A percentile compares a stretch with the other conserved stretches of the same genome.
Evolutionary conservation across 2,113 vertebrate genomes (phyloP).

Genomic region (Sapajus apella): DNA sequence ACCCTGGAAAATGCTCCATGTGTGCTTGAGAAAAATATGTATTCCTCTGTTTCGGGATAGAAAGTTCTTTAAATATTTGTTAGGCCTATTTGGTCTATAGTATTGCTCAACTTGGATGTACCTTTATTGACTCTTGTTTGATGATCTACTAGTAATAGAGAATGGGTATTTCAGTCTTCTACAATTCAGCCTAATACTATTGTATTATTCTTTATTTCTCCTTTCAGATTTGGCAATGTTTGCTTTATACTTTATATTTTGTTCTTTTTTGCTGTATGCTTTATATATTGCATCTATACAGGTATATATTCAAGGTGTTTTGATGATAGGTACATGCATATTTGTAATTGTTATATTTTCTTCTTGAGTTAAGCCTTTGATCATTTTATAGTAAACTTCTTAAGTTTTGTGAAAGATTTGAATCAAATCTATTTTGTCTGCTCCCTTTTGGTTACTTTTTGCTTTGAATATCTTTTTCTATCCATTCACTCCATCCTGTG

Average conservation of each 20-base stretch:
- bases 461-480: background rate
- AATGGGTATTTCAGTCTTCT: background rate
- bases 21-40: background rate
- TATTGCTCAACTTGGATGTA: background rate
- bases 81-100: background rate
- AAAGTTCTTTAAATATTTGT: background rate
- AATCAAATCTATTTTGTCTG: background rate
- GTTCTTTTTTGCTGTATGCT: no score
- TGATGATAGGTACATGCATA: background rate
- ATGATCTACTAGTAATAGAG: background rate
- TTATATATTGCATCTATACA: no score
- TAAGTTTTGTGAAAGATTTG: background rate
- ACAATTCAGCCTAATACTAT: background rate
- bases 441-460: background rate
- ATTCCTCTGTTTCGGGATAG: background rate
- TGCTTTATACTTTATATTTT: background rate
- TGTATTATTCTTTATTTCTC: background rate
- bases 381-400: background rate
- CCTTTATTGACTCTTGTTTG: background rate
- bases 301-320: background rate
- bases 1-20: background rate
- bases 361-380: background rate
- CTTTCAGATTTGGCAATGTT: background rate
- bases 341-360: background rate
- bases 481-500: background rate